A percentile compares a stretch with the other conserved stretches of the same genome.
Evolutionary conservation across 2,888 invertebrate genomes (phyloP).

Genomic region (Spisula subtruncata): DNA sequence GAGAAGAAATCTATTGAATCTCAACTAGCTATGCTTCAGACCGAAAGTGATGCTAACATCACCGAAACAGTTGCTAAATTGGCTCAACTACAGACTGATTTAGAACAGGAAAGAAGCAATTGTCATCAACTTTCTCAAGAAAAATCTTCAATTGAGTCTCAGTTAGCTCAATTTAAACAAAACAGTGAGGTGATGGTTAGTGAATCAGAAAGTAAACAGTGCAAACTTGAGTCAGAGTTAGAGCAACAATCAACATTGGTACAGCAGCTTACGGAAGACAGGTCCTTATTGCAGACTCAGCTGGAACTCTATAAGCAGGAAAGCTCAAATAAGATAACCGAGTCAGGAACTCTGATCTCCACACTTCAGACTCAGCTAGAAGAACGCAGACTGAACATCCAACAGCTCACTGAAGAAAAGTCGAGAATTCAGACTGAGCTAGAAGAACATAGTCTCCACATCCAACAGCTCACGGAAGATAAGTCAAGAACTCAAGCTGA

Average conservation of each 20-base stretch:
- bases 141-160: not conserved
- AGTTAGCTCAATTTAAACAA: not conserved
- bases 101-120: conserved; percentile 55
- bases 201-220: not conserved
- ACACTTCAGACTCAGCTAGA: conserved; percentile 45
- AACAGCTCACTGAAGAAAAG: conserved; percentile 16
- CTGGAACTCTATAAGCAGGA: not conserved
- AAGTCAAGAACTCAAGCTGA: not conserved
- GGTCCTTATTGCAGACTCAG: not conserved
- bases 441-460: conserved; percentile 56
- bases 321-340: not conserved
- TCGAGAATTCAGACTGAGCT: conserved; percentile 7
- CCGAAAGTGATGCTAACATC: not conserved
- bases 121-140: conserved; percentile 57
- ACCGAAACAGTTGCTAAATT: not conserved
- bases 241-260: conserved; percentile 57
- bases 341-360: not conserved
- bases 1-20: not conserved
- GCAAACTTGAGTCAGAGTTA: conserved; percentile 41
- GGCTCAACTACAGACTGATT: conserved; percentile 35
- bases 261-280: conserved; percentile 51
- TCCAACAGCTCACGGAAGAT: conserved; percentile 35
- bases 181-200: not conserved
- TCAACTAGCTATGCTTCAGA: not conserved
- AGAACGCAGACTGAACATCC: conserved; percentile 58